Evolutionary conservation across 2,113 vertebrate species (phyloP).

Genomic region (Oreochromis tanganicae): DNA sequence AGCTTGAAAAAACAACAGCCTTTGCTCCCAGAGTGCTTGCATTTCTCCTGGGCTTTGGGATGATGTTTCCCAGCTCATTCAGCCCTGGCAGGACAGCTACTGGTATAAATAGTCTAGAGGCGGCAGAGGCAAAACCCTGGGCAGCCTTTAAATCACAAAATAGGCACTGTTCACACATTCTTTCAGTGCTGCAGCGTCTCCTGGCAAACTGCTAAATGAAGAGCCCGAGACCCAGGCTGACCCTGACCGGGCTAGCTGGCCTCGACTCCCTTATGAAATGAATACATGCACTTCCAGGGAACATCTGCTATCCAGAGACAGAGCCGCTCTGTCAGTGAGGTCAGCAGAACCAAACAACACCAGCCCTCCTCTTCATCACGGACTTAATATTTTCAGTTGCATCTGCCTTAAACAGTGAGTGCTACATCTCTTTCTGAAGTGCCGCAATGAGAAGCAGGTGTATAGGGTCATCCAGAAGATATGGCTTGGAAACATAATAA

Average conservation of each 20-base stretch:
- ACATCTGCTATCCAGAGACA: slow-evolving; percentile 59
- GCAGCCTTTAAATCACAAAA: slow-evolving; percentile 58
- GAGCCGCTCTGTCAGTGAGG: slow-evolving; percentile 14
- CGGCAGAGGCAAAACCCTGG: slow-evolving; percentile 29
- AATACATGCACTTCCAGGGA: slow-evolving; percentile 11
- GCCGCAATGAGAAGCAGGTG: not conserved
- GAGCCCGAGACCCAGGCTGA: slow-evolving; percentile 46
- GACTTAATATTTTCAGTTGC: not conserved
- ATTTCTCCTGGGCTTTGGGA: slow-evolving; percentile 34
- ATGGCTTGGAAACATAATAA: not conserved
- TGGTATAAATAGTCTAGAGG: slow-evolving; percentile 58
- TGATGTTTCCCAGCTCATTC: slow-evolving; percentile 34
- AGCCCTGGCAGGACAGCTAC: slow-evolving; percentile 12
- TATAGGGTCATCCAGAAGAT: not conserved
- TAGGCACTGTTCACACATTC: slow-evolving; percentile 63
- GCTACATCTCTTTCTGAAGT: not conserved
- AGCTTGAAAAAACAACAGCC: slow-evolving; percentile 2
- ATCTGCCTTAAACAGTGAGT: not conserved
- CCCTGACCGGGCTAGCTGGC: slow-evolving; percentile 26
- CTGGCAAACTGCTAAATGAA: slow-evolving; percentile 61
- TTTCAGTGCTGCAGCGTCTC: slow-evolving; percentile 55
- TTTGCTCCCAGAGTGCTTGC: not conserved
- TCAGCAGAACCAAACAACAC: slow-evolving; percentile 17
- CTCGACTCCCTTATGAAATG: slow-evolving; percentile 13
- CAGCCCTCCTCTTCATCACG: not conserved